Evolutionary conservation across 2,113 vertebrate species (phyloP).

Genomic region (Sciurus niger): DNA sequence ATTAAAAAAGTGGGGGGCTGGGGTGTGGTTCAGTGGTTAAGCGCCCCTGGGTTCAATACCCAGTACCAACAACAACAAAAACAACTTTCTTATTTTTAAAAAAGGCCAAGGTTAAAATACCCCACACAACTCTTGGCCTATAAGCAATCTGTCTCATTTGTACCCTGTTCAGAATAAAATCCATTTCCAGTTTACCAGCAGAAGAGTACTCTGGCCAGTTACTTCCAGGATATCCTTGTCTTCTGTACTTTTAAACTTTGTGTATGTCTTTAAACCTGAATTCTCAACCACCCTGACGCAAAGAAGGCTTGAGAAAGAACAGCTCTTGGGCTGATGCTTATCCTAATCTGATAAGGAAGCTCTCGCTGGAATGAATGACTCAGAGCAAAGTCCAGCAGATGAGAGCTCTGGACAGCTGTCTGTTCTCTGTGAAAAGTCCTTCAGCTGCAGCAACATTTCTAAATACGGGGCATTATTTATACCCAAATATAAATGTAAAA

Average conservation of each 20-base stretch:
- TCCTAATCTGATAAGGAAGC: not conserved
- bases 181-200: not conserved
- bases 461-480: not conserved
- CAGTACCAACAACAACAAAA: too few species aligned
- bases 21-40: too few species aligned
- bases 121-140: not conserved
- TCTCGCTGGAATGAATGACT: not conserved
- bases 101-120: not conserved
- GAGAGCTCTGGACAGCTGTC: not conserved
- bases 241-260: not conserved
- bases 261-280: not conserved
- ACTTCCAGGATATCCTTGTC: not conserved
- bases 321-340: not conserved
- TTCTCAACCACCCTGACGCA: not conserved
- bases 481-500: constrained; percentile 35
- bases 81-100: not conserved
- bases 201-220: not conserved
- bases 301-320: not conserved
- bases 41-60: too few species aligned
- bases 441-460: not conserved
- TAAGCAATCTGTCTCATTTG: not conserved
- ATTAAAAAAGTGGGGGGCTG: too few species aligned
- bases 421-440: not conserved
- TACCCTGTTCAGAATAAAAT: not conserved
- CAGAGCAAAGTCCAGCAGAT: not conserved